Evolutionary conservation across 2,888 invertebrate species (phyloP).

Genomic region (Eupeodes luniger): DNA sequence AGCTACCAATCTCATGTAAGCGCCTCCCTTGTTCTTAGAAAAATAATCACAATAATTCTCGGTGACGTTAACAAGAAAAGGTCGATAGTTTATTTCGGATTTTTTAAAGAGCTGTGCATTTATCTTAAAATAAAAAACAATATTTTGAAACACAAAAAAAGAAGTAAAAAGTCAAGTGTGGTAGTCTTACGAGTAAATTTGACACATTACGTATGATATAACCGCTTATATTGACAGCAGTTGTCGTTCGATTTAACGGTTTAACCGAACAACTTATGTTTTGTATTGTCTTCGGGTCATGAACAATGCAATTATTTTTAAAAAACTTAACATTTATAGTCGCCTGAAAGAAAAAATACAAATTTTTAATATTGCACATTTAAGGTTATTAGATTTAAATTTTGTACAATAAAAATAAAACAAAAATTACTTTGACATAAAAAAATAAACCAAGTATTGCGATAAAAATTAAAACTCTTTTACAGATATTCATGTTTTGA

Average conservation of each 20-base stretch:
- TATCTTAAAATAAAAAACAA: background rate
- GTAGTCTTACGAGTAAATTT: slow-evolving; percentile 16
- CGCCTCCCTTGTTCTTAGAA: slow-evolving; percentile 23
- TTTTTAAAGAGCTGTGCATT: slow-evolving; percentile 31
- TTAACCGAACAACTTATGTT: slow-evolving; percentile 30
- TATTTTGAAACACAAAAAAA: background rate
- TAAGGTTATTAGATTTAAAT: background rate
- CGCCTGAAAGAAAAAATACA: background rate
- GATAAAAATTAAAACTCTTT: background rate
- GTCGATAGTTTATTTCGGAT: background rate
- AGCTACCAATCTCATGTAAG: slow-evolving; percentile 17
- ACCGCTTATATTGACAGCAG: slow-evolving; percentile 27
- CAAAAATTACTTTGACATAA: slow-evolving; percentile 10
- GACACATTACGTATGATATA: slow-evolving; percentile 8
- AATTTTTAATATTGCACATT: background rate
- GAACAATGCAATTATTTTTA: slow-evolving; percentile 15
- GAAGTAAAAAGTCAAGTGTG: background rate
- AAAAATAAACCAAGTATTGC: background rate
- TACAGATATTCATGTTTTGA: background rate
- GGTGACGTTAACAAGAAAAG: slow-evolving; percentile 27
- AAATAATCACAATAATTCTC: slow-evolving; percentile 46
- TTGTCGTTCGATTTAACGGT: slow-evolving; percentile 36
- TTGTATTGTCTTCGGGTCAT: slow-evolving; percentile 6
- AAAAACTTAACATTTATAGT: background rate
- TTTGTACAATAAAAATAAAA: background rate